A percentile compares a stretch with the other conserved stretches of the same genome.
phyloP scores from a whole-genome alignment of 2,113 vertebrate genomes.

The Muntiacus muntjak region DNA sequence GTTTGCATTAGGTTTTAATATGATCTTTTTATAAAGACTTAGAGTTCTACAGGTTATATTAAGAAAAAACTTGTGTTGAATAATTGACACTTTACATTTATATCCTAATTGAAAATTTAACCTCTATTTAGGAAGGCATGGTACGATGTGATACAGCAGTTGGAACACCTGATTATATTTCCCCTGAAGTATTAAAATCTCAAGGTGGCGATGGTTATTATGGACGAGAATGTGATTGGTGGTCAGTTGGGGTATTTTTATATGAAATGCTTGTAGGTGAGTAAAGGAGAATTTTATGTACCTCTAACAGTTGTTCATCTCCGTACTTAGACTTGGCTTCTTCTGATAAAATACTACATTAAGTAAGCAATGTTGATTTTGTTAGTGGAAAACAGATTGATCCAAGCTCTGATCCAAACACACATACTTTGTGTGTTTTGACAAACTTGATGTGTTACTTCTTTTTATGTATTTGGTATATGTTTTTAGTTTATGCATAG shows the following conservation, averaged over 20 bases:
- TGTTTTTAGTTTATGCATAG: conserved; percentile 23
- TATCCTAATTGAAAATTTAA: conserved; percentile 48
- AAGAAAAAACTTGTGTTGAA: not conserved
- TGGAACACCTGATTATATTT: conserved; percentile 99
- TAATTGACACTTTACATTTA: not conserved
- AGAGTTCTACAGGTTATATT: not conserved
- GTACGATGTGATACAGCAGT: conserved; percentile 99
- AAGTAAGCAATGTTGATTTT: conserved; percentile 40
- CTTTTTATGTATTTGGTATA: conserved; percentile 1
- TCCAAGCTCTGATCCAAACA: not conserved
- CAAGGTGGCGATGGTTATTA: conserved; percentile 99
- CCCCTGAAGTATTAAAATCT: conserved; percentile 98
- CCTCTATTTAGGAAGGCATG: conserved; percentile 91
- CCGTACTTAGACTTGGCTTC: not conserved
- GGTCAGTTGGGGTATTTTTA: conserved; percentile 98
- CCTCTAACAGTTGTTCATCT: not conserved
- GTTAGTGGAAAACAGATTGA: conserved; percentile 15
- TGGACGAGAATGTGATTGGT: conserved; percentile 98
- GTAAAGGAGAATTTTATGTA: conserved; percentile 73
- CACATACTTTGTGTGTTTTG: conserved; percentile 9
- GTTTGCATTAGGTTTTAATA: conserved; percentile 28
- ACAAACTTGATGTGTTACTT: conserved; percentile 23
- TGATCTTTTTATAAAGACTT: not conserved
- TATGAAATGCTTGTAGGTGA: conserved; percentile 99
- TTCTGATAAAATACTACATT: conserved; percentile 22